Percentiles rank a stretch among this genome's conserved stretches.
These are phyloP conservation scores for Thunnus albacares DNA, from an alignment of 2,797 vertebrate genomes.

Conservation along the genomic window DNA sequence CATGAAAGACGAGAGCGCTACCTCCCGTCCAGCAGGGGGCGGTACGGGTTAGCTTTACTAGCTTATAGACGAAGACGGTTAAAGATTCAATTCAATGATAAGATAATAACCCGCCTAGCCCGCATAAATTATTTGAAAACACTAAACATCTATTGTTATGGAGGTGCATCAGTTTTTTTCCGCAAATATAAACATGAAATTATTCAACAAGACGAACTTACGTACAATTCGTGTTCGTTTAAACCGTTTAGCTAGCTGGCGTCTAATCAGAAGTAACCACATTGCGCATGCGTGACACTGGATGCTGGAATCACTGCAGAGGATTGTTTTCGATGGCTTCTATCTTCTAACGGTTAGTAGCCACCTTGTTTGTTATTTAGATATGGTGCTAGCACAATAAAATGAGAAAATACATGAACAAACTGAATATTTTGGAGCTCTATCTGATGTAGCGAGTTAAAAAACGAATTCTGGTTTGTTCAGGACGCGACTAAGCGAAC, in stretches of 20 bases:
- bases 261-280: neutral
- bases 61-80: slow-evolving; percentile 11
- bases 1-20: neutral
- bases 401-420: neutral
- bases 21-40: slow-evolving; percentile 63
- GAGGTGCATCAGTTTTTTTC: neutral
- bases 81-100: slow-evolving; percentile 38
- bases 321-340: neutral
- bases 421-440: accelerated
- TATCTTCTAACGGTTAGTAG: too few relatives aligned
- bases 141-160: accelerated
- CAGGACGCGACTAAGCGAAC: slow-evolving; percentile 21
- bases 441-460: accelerated
- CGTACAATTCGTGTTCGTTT: neutral
- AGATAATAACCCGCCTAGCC: neutral
- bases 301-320: too few relatives aligned
- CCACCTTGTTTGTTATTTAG: neutral
- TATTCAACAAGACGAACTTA: neutral
- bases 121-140: accelerated
- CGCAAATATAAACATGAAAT: accelerated
- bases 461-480: neutral
- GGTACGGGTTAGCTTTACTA: neutral
- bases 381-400: neutral
- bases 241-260: neutral
- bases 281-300: slow-evolving; percentile 14